phyloP scores from a whole-genome alignment of 2,888 invertebrate genomes.

The Schizaphis graminum region DNA sequence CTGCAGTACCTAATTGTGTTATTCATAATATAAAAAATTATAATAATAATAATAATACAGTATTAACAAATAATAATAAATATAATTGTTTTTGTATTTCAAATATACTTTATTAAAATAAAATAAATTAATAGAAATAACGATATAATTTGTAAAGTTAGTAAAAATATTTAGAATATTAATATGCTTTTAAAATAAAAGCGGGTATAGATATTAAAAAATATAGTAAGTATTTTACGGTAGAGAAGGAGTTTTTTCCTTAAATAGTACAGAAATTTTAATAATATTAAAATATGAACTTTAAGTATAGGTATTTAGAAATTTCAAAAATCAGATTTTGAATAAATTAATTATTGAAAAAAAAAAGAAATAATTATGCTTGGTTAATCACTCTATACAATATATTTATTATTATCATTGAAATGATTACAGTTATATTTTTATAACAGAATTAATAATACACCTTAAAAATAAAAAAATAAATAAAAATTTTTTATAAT shows the following conservation, averaged over 20 bases:
- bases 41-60: background rate
- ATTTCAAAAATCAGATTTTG: too few relatives aligned
- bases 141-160: background rate
- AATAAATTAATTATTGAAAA: too few relatives aligned
- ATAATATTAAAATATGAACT: too few relatives aligned
- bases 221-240: too few relatives aligned
- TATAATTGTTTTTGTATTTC: background rate
- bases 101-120: background rate
- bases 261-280: too few relatives aligned
- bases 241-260: too few relatives aligned
- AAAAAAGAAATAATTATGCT: too few relatives aligned
- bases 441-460: background rate
- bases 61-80: background rate
- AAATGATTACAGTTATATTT: background rate
- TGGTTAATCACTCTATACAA: too few relatives aligned
- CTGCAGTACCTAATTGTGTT: background rate
- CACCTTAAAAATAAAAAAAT: background rate
- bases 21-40: background rate
- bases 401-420: background rate
- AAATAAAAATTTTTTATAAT: background rate
- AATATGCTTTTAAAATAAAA: background rate
- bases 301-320: too few relatives aligned
- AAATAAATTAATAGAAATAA: background rate
- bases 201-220: background rate
- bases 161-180: background rate